Percentiles rank a stretch among this genome's conserved stretches.
phyloP scores from a whole-genome alignment of 2,888 invertebrate species.

The Leucophenga montana region DNA sequence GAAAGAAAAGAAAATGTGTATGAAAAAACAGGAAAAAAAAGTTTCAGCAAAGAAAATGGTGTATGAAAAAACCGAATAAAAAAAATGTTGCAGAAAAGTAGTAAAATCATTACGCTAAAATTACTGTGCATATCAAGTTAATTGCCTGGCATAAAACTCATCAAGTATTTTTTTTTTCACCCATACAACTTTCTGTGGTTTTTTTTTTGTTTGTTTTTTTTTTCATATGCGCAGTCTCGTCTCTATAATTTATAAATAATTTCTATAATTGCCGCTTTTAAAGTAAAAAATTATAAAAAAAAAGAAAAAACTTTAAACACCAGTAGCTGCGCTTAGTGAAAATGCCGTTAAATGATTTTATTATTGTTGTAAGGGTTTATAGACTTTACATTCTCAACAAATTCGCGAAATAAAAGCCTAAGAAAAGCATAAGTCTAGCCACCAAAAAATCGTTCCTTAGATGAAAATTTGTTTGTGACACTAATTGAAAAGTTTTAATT shows the following conservation, averaged over 20 bases:
- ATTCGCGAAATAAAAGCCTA: no score
- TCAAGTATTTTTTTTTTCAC: slow-evolving; percentile 29
- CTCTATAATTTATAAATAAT: slow-evolving; percentile 13
- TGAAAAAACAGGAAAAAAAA: slow-evolving; percentile 27
- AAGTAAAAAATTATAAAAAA: neutral
- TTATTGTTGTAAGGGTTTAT: neutral
- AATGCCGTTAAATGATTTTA: slow-evolving; percentile 6
- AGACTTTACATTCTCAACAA: neutral
- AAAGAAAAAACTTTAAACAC: neutral
- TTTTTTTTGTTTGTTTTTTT: no score
- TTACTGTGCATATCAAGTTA: slow-evolving; percentile 62
- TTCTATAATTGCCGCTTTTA: slow-evolving; percentile 27
- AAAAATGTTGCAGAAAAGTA: slow-evolving; percentile 46
- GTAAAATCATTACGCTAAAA: slow-evolving; percentile 62
- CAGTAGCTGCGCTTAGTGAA: slow-evolving; percentile 1
- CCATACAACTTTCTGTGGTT: slow-evolving; percentile 43
- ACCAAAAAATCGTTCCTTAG: no score
- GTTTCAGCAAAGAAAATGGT: slow-evolving; percentile 39
- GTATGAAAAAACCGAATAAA: slow-evolving; percentile 1
- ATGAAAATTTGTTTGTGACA: no score
- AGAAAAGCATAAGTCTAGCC: no score
- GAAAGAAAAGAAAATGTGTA: slow-evolving; percentile 28
- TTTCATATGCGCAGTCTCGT: no score
- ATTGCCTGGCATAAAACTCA: slow-evolving; percentile 47
- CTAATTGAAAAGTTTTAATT: no score